phyloP scores from a whole-genome alignment of 2,797 vertebrate genomes.

The Crenichthys baileyi region DNA sequence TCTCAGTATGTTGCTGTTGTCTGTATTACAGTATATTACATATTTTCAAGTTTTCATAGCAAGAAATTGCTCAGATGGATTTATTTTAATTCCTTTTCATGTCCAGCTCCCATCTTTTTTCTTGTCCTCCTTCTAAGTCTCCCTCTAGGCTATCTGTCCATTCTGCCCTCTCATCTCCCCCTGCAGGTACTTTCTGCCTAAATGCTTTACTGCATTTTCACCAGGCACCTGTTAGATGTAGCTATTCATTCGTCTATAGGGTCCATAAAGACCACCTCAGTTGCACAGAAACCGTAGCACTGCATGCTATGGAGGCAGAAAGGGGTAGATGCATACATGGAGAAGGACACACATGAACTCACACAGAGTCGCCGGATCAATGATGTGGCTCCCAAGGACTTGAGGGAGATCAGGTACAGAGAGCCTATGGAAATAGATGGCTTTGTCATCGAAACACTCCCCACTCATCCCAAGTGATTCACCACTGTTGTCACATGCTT shows the following conservation, averaged over 20 bases:
- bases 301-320: slow-evolving; percentile 79
- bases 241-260: slow-evolving; percentile 85
- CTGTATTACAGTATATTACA: slow-evolving; percentile 24
- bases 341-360: slow-evolving; percentile 63
- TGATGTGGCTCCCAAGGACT: slow-evolving; percentile 90
- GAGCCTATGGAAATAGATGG: slow-evolving; percentile 84
- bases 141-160: slow-evolving; percentile 63
- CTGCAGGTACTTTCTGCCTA: slow-evolving; percentile 37
- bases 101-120: slow-evolving; percentile 81
- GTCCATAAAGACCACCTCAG: slow-evolving; percentile 68
- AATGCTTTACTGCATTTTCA: slow-evolving; percentile 63
- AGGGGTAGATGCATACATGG: slow-evolving; percentile 86
- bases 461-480: slow-evolving; percentile 50
- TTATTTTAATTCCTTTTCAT: slow-evolving; percentile 82
- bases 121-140: slow-evolving; percentile 58
- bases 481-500: slow-evolving; percentile 63
- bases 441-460: slow-evolving; percentile 76
- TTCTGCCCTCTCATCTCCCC: slow-evolving; percentile 23
- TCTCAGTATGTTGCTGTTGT: slow-evolving; percentile 22
- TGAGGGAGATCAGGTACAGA: slow-evolving; percentile 86
- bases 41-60: slow-evolving; percentile 91
- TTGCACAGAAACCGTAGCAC: slow-evolving; percentile 82
- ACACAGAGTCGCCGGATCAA: slow-evolving; percentile 93
- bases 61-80: slow-evolving; percentile 70
- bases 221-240: slow-evolving; percentile 89